Evolutionary conservation across 2,888 invertebrate species (phyloP), one percentile per base, ranked within the genome.

Genomic region (Alitta virens): DNA sequence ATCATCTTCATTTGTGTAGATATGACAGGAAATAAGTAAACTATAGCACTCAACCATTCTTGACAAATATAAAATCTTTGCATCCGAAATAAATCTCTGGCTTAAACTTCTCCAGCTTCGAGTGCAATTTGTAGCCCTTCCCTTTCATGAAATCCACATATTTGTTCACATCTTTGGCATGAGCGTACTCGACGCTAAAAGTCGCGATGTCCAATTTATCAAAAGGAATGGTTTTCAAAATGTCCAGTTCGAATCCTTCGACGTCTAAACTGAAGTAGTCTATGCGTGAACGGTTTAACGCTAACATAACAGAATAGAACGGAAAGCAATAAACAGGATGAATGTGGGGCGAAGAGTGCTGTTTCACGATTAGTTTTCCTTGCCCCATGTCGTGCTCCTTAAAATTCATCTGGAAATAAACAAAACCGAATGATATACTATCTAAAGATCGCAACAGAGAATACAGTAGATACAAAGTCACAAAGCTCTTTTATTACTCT

Each of bases 281-380:
- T 25, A 91, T 86, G 43, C 83, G 84, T 9, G 88, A 86, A 54
- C 88, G 86, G 76, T 90, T 89, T 67, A 89, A 89, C 53, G 92
- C 92, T 72, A 90, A 82, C 79, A 92, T 85, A 67, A 92, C 85
- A 1, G 92, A 91, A 79, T 89, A 90, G 66, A 93, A 85, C 61
- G 92, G 92, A 78, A 92, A 91, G 83, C 92, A 92, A 78, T 91
- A 90, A 67, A 92, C 89, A 24, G 64, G 42, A 33, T 51, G 59
- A 18, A 55, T 23, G 21, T 50, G 46, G 12, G 9, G 33, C 9
- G 25, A 54, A 18, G 49, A 21, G 21, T 16, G 16, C 27, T 49
- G 21, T 7, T 1, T 33, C 3, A 51, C 43, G 51, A 60, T 33
- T 21, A 63, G 26, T 25, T 53, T 63, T 1, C 63, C 63, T 53